Conservation (phyloP, 2,797 vertebrate species). For the Anabas testudineus region DNA sequence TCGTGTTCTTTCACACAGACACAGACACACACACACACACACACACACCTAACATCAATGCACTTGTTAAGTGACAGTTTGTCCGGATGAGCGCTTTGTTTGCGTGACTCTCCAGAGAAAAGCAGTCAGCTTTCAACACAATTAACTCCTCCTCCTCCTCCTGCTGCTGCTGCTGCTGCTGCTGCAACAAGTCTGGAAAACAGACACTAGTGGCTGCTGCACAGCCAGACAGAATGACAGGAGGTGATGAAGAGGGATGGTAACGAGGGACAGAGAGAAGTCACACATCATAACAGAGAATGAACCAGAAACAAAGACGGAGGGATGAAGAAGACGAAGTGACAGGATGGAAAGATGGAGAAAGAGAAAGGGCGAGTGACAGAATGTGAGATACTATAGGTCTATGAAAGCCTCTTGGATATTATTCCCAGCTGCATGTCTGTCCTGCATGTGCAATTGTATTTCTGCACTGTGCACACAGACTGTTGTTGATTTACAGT, state of each 20-base stretch:
- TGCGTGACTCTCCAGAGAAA: slow-evolving; percentile 16
- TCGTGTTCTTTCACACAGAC: too few species aligned
- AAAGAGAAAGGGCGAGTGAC: slow-evolving; percentile 10
- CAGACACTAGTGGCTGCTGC: slow-evolving; percentile 25
- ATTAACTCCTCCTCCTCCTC: neutral
- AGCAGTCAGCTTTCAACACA: slow-evolving; percentile 23
- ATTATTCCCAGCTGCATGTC: slow-evolving; percentile 13
- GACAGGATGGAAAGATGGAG: slow-evolving; percentile 23
- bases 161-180: neutral
- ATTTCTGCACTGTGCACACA: neutral
- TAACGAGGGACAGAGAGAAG: slow-evolving; percentile 20
- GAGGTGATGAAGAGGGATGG: slow-evolving; percentile 14
- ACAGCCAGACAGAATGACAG: slow-evolving; percentile 9
- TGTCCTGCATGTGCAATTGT: neutral
- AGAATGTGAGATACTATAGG: neutral
- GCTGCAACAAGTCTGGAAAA: slow-evolving; percentile 15
- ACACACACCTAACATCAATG: slow-evolving; percentile 23
- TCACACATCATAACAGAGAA: slow-evolving; percentile 5
- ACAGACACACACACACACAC: slow-evolving; percentile 7
- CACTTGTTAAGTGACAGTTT: slow-evolving; percentile 24
- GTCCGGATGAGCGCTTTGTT: neutral
- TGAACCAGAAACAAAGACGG: neutral
- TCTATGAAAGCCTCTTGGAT: slow-evolving; percentile 17
- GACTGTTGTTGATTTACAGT: neutral
- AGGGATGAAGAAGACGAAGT: neutral